phyloP scores from a whole-genome alignment of 2,888 invertebrate species.

The Ophioninae sp. region DNA sequence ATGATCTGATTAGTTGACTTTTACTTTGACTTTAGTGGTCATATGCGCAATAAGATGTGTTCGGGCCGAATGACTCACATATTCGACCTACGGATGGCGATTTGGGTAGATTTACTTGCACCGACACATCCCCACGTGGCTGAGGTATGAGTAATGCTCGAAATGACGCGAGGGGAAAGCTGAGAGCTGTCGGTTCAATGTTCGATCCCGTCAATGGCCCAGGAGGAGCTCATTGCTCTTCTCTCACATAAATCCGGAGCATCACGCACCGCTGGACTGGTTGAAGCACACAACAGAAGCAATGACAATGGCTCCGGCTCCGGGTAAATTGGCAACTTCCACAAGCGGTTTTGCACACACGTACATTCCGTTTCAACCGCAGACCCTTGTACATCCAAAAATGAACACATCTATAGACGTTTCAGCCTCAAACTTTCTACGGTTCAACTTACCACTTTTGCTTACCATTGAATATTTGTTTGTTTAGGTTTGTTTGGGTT shows the following conservation, averaged over 20 bases:
- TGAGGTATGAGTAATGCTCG: slow-evolving; percentile 6
- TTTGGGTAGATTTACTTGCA: neutral
- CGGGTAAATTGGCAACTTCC: slow-evolving; percentile 38
- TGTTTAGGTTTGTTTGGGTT: neutral
- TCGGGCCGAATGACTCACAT: slow-evolving; percentile 2
- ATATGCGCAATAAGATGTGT: neutral
- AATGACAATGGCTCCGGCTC: slow-evolving; percentile 38
- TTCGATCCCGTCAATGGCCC: slow-evolving; percentile 55
- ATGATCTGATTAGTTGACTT: too few relatives aligned
- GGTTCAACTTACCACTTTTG: neutral
- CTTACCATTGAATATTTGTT: neutral
- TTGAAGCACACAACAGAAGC: slow-evolving; percentile 26
- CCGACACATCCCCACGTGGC: neutral
- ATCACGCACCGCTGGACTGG: slow-evolving; percentile 44
- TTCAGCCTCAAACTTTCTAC: neutral
- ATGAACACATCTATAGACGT: neutral
- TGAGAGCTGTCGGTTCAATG: slow-evolving; percentile 40
- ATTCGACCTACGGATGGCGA: neutral
- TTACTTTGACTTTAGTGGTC: too few relatives aligned
- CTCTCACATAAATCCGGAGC: slow-evolving; percentile 44
- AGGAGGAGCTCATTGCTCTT: slow-evolving; percentile 53
- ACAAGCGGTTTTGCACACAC: slow-evolving; percentile 1
- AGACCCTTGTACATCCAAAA: neutral
- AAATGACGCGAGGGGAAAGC: slow-evolving; percentile 41
- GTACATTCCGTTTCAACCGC: neutral